Evolutionary conservation across 2,888 invertebrate species (phyloP), one percentile per base, ranked within the genome.

Genomic region (Toxonevra muliebris): DNA sequence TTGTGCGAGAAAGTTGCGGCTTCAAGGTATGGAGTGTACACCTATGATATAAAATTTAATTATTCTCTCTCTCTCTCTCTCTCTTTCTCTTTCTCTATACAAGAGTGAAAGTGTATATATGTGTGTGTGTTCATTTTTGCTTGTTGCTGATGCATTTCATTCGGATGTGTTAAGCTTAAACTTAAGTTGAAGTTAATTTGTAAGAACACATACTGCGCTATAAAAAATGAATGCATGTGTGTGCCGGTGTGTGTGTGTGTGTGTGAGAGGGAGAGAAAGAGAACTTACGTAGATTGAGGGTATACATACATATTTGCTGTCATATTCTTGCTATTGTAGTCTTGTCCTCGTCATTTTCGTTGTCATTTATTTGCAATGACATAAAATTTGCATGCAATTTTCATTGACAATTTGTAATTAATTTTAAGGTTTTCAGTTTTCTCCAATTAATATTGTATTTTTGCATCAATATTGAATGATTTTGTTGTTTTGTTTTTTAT

Each of bases 121-220:
- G 17, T 42, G 48, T 30, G 41, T 57, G 43, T 43, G 55, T 61
- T 12, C 48, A n/a, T 10, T 57, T 30, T 53, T n/a, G n/a, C n/a
- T n/a, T n/a, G n/a, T n/a, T n/a, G n/a, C n/a, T n/a, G n/a, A n/a
- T n/a, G n/a, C n/a, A n/a, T n/a, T n/a, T n/a, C n/a, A 19, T 19
- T 15, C 8, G 41, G 15, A 60, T 20, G 48, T 60, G 60, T 50
- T 30, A 30, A 30, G 30, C 2, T 30, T 30, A 30, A 30, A 30
- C 58, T 65, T 65, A 58, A 57, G 57, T 58, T 57, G 64, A 65
- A 58, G 57, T 65, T 65, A 65, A 65, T 65, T 65, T 65, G 57
- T 19, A 41, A 42, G 61, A 30, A 30, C 30, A 30, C 30, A 30
- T 4, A 30, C 30, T 30, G 30, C 30, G 30, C 30, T 30, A 30